A percentile compares a stretch with the other conserved stretches of the same genome.
Conservation (phyloP, 2,888 invertebrate genomes). For the Rhaphigaster nebulosa region DNA sequence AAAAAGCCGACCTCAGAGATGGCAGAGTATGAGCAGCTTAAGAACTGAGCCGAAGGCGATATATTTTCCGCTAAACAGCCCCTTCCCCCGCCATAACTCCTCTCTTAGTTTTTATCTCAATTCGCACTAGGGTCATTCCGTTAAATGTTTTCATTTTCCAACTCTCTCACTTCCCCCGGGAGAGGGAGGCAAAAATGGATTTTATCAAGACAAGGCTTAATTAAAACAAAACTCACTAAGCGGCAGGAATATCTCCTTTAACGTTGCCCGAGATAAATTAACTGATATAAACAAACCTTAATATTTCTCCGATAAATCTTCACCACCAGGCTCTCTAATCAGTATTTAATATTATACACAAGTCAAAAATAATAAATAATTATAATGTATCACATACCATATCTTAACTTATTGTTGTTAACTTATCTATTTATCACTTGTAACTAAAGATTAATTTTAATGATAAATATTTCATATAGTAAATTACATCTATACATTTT, state of each 20-base stretch:
- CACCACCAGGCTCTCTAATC: neutral
- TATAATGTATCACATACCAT: neutral
- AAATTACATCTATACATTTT: too few species aligned
- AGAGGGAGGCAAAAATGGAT: conserved; percentile 14
- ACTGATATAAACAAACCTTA: conserved; percentile 33
- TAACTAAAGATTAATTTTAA: too few species aligned
- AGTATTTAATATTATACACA: neutral
- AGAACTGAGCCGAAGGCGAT: neutral
- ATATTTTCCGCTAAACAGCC: conserved; percentile 15
- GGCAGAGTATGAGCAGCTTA: neutral
- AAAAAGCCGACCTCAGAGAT: neutral
- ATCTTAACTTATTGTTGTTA: neutral
- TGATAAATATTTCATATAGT: too few species aligned
- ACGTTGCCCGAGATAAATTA: neutral
- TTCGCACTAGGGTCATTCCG: conserved; percentile 5
- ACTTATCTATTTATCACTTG: too few species aligned
- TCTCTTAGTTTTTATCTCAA: conserved; percentile 13
- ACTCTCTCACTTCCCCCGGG: neutral
- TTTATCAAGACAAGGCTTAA: conserved; percentile 40
- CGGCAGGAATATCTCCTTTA: neutral
- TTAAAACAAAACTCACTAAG: conserved; percentile 43
- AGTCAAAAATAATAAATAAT: neutral
- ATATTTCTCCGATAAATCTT: conserved; percentile 19
- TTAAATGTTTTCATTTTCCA: conserved; percentile 46
- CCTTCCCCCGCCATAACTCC: neutral